Base-by-base conservation (phyloP, 1,140 invertebrate species). In the Drosophila ercepeae region DNA sequence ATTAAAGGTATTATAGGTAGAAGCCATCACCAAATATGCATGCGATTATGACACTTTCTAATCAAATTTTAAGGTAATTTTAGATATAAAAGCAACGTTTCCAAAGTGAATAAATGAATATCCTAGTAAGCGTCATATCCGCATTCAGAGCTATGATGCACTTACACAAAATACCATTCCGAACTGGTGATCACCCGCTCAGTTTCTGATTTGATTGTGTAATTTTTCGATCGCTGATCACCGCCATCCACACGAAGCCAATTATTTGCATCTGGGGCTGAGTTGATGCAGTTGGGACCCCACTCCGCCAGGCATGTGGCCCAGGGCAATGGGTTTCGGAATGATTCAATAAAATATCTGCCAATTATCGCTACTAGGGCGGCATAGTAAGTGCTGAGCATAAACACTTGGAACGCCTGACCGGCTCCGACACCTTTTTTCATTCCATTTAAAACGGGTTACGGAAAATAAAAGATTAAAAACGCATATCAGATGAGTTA, bases 291-390 rank as follows among this genome's bases (percentile, higher is more conserved):
- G 44, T 72, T 78, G 5, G n/a, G 39, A 0, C 90, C 91, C 94
- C 95, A 95, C 57, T 93, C 92, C 0, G 89, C 77, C n/a, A 92
- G 91, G 88, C 95, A 96, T n/a, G 82, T 90, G 5, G 93, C 89
- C 94, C 94, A 95, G 13, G 94, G 94, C 50, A 95, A 83, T 57
- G 94, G 92, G 4, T 91, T 70, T 1, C 92, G 90, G 75, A 95
- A 95, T 2, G 94, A 94, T 49, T 92, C 91, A 11, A 93, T 90
- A 58, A 95, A 93, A 90, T 95, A 97, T 75, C 93, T 95, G 16
- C 96, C 86, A 2, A 95, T 95, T 79, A 96, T 93, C 0, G 94
- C 94, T 91, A 97, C 95, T 64, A 98, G 93, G 8, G 78, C 75
- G 50, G 77, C 95, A 91, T 96, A 97, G 89, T 96, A 97, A 18